A percentile compares a stretch with the other conserved stretches of the same genome.
These are phyloP conservation scores for Aphelenchoides avenae DNA, from an alignment of 1,140 invertebrate species.

Conservation along the genomic window DNA sequence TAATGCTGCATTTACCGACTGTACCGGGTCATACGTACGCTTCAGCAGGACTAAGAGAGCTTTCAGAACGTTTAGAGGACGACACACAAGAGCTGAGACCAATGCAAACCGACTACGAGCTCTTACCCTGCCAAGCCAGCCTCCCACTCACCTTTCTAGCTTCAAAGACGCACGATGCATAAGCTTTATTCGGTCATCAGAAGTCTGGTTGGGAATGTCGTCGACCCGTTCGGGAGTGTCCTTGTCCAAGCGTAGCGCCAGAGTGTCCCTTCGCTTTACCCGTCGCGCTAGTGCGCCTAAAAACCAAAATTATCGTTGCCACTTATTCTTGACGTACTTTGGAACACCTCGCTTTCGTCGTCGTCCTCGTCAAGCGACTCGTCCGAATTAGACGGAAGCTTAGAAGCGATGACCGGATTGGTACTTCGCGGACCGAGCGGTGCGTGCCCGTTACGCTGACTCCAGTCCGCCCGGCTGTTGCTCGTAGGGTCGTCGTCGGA, in stretches of 20 bases:
- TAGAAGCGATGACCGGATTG: too few species aligned
- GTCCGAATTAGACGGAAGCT: too few species aligned
- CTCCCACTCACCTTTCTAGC: constrained; percentile 70
- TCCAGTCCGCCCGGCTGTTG: too few species aligned
- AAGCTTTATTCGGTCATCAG: constrained; percentile 85
- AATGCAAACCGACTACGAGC: constrained; percentile 7
- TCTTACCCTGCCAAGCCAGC: background rate
- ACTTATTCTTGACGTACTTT: too few species aligned
- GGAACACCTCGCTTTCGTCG: too few species aligned
- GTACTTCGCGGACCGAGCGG: constrained; percentile 7
- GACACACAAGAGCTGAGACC: background rate
- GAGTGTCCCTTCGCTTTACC: constrained; percentile 87
- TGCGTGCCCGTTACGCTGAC: background rate
- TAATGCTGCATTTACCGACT: too few species aligned
- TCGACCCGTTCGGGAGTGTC: constrained; percentile 85
- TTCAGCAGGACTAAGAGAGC: too few species aligned
- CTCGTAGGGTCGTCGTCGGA: too few species aligned
- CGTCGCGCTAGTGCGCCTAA: constrained; percentile 72
- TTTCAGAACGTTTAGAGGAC: too few species aligned
- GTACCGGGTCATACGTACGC: too few species aligned
- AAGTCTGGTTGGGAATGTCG: constrained; percentile 80
- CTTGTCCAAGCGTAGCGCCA: constrained; percentile 84
- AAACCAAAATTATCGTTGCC: too few species aligned
- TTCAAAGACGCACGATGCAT: constrained; percentile 89
- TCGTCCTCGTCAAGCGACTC: too few species aligned